A percentile compares a stretch with the other conserved stretches of the same genome.
phyloP scores from a whole-genome alignment of 2,113 vertebrate species.

The Origma solitaria region DNA sequence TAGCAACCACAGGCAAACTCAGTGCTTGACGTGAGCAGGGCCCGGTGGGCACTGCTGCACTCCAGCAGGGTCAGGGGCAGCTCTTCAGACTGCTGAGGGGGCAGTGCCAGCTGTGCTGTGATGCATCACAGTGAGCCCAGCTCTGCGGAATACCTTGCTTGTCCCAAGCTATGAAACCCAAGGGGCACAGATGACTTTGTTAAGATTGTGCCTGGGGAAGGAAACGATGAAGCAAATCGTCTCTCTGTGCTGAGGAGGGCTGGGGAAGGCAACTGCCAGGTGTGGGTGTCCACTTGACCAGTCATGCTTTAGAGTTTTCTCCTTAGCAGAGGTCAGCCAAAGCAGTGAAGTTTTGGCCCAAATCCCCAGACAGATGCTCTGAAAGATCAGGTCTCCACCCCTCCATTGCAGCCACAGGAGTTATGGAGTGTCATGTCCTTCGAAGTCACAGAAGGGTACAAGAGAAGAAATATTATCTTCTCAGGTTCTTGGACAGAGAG shows the following conservation, averaged over 20 bases:
- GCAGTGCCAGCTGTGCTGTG: neutral
- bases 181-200: neutral
- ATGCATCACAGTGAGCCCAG: neutral
- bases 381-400: neutral
- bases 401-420: neutral
- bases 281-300: neutral
- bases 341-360: neutral
- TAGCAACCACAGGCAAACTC: neutral
- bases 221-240: neutral
- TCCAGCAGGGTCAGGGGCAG: neutral
- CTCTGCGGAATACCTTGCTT: neutral
- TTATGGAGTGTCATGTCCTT: neutral
- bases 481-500: neutral
- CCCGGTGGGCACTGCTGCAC: neutral
- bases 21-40: neutral
- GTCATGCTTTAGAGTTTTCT: neutral
- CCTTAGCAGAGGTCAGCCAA: neutral
- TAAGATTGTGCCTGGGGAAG: accelerated
- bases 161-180: neutral
- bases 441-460: neutral
- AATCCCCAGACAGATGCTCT: neutral
- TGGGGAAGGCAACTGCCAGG: accelerated
- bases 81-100: neutral
- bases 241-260: neutral
- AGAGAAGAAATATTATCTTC: neutral